phyloP scores from a whole-genome alignment of 2,113 vertebrate genomes.

The Phyllostomus hastatus region DNA sequence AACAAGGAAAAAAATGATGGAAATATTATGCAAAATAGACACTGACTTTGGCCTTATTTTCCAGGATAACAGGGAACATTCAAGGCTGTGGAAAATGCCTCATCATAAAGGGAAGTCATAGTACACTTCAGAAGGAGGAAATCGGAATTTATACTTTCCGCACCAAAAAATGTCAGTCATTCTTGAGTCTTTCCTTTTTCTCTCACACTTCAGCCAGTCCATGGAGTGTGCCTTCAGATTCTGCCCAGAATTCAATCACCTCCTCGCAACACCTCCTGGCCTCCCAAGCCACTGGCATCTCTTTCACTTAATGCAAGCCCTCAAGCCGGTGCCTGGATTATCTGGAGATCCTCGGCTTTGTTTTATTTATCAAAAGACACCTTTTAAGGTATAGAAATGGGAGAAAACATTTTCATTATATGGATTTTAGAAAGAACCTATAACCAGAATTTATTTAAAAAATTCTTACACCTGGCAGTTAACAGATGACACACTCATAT shows the following conservation, averaged over 20 bases:
- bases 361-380: background rate
- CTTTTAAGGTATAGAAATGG: background rate
- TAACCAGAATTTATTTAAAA: background rate
- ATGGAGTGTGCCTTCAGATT: background rate
- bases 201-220: background rate
- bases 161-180: background rate
- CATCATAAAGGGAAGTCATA: background rate
- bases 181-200: background rate
- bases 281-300: too few species aligned
- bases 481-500: background rate
- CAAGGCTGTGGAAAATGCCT: background rate
- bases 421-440: background rate
- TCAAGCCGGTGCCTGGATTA: background rate
- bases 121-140: background rate
- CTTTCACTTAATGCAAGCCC: background rate
- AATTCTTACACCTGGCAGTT: background rate
- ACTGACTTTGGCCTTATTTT: background rate
- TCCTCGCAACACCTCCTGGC: too few species aligned
- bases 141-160: background rate
- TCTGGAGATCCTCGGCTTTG: background rate
- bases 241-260: fast-evolving
- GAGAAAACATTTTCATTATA: background rate
- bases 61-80: background rate
- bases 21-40: background rate
- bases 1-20: background rate